phyloP scores from a whole-genome alignment of 2,888 invertebrate genomes.

The Geotrupes spiniger region DNA sequence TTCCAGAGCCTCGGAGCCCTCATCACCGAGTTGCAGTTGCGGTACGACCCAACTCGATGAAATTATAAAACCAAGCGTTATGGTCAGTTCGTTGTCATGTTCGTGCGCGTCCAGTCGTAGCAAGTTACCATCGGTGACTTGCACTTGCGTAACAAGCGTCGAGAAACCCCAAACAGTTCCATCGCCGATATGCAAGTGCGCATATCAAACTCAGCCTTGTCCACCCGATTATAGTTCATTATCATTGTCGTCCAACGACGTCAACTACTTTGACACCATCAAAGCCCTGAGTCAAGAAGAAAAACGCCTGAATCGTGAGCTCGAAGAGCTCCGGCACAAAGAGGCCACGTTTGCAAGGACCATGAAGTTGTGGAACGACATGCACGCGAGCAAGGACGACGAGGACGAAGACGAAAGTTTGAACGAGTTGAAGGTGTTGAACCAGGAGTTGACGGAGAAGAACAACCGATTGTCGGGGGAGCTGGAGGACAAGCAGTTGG shows the following conservation, averaged over 20 bases:
- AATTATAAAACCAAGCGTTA: no score
- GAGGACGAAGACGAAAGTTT: neutral
- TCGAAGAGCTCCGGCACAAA: slow-evolving; percentile 2
- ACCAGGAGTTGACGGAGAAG: neutral
- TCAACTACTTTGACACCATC: slow-evolving; percentile 5
- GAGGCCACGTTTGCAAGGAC: neutral
- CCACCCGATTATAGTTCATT: neutral
- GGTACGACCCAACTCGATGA: no score
- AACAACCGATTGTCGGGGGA: neutral
- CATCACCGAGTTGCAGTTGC: no score
- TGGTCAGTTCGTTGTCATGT: no score
- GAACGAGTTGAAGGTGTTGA: neutral
- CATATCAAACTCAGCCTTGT: no score
- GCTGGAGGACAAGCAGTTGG: slow-evolving; percentile 4
- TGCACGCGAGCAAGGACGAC: neutral
- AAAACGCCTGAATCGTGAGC: slow-evolving; percentile 2
- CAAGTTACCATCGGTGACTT: no score
- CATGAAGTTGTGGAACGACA: neutral
- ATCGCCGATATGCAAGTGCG: no score
- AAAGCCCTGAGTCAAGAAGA: neutral
- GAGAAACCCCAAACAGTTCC: no score
- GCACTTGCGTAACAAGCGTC: no score
- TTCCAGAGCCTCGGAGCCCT: no score
- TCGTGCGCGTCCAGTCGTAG: no score
- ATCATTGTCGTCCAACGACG: slow-evolving; percentile 4